Evolutionary conservation across 2,888 invertebrate species (phyloP), one percentile per base, ranked within the genome.

Genomic region (Meteorus colon): DNA sequence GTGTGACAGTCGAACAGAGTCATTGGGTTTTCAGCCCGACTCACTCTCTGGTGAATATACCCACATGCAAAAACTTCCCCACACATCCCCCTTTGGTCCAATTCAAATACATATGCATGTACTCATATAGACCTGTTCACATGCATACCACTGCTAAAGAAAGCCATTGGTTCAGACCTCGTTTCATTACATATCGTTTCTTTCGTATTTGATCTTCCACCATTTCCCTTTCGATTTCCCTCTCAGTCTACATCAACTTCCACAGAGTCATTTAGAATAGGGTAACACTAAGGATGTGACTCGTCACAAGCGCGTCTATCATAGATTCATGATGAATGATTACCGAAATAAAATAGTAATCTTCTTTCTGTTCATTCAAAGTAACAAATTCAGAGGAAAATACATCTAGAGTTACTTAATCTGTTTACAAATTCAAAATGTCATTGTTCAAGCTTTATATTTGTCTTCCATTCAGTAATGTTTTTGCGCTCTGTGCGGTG

Each of bases 1-100:
- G 84, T 81, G 85, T 86, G 86, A 86, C 86, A 86, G 86, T 79
- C 80, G 78, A 84, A 81, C 82, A 73, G 76, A 63, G 73, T 63
- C 59, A 74, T 19, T 69, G 19, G 67, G 48, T 65, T 73, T 73
- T 73, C 73, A 24, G 65, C 65, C 55, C 48, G 14, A 27, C 48
- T 8, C 65, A 63, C 29, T 31, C 55, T 55, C 55, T 55, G 5
- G 55, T 8, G 55, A 55, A 55, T 55, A 55, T 19, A 8, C n/a
- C 14, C 48, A n/a, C 55, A 48, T 19, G 19, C n/a, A 55, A 55
- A 19, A 19, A 24, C 51, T 60, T 16, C 2, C 16, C 29, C 31
- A 14, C 63, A 51, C 62, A 60, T 60, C 34, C 60, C 31, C 60
- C 41, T 62, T 71, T 62, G 29, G 60, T 41, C 29, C 60, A 60